Evolutionary conservation across 2,113 vertebrate species (phyloP), one percentile per base, ranked within the genome.

Genomic region (Stomatorhinus ivindoensis): DNA sequence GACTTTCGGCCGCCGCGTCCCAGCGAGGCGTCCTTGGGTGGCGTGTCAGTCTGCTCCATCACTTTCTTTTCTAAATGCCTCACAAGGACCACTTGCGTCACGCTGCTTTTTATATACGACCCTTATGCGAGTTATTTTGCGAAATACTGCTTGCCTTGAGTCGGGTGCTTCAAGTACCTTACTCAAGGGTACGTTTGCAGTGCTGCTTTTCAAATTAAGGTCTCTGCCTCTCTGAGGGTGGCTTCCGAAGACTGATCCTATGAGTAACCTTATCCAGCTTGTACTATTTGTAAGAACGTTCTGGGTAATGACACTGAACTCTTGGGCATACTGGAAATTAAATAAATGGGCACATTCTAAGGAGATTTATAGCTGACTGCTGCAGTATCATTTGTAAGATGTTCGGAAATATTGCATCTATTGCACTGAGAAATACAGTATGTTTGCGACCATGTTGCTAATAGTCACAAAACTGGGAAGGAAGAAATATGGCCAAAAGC

Each of bases 271-370:
- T 47, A 46, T 47, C 82, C 42, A 4, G 44, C 17, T 84, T 24
- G 8, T n/a, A 9, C 82, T 24, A 11, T 84, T 46, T 47, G 44
- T 84, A 84, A 19, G 39, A 47, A 24, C 82, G 2, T 10, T 46
- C 39, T n/a, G 39, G 80, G 6, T 84, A 84, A 84, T 84, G 82
- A 84, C 82, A 84, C 10, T 84, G 82, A 84, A 46, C 82, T 84
- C 39, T 44, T 3, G 35, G 39, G 42, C 80, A 84, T 24, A 46
- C 21, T 84, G 44, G n/a, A 46, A 84, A 84, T n/a, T 47, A 84
- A 80, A 80, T 80, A 42, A 80, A 80, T 42, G 73, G 73, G 5
- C 73, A 19, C 73, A 42, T 58, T 58, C 51, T 61, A 3, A 11
- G 42, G 73, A 6, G 35, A 39, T 89, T 17, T 82, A 47, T 46